Conservation (phyloP, 2,888 invertebrate species). For the Itoplectis maculator region DNA sequence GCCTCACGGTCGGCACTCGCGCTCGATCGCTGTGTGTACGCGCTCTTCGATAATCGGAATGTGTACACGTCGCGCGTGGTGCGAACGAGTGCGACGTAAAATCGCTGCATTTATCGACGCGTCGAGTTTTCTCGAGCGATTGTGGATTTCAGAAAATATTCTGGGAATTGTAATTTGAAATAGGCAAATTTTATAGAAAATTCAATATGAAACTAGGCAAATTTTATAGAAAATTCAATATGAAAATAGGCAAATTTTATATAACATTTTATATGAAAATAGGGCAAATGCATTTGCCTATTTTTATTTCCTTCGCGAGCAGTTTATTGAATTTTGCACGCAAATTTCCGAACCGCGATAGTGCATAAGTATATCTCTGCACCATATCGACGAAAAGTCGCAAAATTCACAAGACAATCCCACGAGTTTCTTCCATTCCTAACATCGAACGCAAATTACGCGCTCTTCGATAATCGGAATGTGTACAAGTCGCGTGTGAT, state of each 20-base stretch:
- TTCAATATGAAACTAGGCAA: neutral
- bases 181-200: too few relatives aligned
- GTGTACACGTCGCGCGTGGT: slow-evolving; percentile 19
- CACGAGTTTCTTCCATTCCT: slow-evolving; percentile 58
- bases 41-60: slow-evolving; percentile 37
- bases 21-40: neutral
- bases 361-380: too few relatives aligned
- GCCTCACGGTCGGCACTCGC: slow-evolving; percentile 36
- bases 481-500: slow-evolving; percentile 56
- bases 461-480: too few relatives aligned
- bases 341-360: too few relatives aligned
- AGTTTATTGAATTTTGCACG: neutral
- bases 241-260: too few relatives aligned
- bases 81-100: slow-evolving; percentile 49
- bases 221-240: neutral
- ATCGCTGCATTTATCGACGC: slow-evolving; percentile 14
- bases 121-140: neutral
- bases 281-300: too few relatives aligned
- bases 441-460: slow-evolving; percentile 61
- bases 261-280: too few relatives aligned
- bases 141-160: neutral
- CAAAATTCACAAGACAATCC: too few relatives aligned
- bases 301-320: too few relatives aligned
- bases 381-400: too few relatives aligned
- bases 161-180: neutral